phyloP scores from a whole-genome alignment of 2,888 invertebrate genomes.

The Oligia strigilis region DNA sequence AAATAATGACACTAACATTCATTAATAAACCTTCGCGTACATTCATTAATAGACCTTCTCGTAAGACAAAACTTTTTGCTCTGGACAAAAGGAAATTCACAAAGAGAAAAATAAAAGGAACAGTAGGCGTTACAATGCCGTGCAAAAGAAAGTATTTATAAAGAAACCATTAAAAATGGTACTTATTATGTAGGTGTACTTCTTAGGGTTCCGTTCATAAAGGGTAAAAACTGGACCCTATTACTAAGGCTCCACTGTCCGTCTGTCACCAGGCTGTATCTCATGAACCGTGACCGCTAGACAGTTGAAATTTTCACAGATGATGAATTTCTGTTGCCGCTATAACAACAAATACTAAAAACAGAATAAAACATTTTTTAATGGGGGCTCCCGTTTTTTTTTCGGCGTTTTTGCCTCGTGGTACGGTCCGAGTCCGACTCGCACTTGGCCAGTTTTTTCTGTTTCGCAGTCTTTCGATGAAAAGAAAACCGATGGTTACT shows the following conservation, averaged over 20 bases:
- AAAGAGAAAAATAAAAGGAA: slow-evolving; percentile 49
- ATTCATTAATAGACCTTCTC: background rate
- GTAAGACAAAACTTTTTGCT: slow-evolving; percentile 43
- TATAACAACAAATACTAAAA: no score
- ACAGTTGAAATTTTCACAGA: no score
- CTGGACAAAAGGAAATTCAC: slow-evolving; percentile 45
- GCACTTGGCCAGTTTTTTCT: slow-evolving; percentile 6
- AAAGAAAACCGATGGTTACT: slow-evolving; percentile 10
- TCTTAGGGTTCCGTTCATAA: no score
- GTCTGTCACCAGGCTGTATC: no score
- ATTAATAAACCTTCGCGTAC: background rate
- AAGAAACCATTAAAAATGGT: slow-evolving; percentile 51
- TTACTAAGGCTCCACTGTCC: no score
- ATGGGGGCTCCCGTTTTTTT: no score
- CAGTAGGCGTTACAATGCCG: slow-evolving; percentile 30
- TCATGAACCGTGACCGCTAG: no score
- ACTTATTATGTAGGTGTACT: slow-evolving; percentile 14
- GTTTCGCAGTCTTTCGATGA: slow-evolving; percentile 5
- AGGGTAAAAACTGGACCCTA: no score
- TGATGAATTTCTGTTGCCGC: no score
- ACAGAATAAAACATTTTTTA: no score
- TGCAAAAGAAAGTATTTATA: slow-evolving; percentile 42
- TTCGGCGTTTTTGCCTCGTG: no score
- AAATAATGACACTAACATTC: slow-evolving; percentile 39
- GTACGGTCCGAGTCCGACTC: no score